Conservation (phyloP, 2,113 vertebrate genomes). For the Danionella cerebrum region DNA sequence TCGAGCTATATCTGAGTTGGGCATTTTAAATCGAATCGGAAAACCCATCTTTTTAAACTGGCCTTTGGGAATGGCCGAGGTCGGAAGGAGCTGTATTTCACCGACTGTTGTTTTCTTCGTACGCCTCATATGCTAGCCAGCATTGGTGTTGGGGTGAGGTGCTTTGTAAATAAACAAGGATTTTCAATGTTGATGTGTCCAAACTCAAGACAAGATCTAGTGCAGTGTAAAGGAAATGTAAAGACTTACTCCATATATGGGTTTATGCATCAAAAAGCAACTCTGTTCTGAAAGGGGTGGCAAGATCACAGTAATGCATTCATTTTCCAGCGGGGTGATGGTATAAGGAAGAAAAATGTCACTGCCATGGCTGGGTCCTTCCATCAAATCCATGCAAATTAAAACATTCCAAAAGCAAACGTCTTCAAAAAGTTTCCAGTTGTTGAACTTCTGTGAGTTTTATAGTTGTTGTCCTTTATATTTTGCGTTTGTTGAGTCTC, state of each 20-base stretch:
- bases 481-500: neutral
- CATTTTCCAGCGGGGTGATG: conserved; percentile 80
- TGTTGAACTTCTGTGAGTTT: neutral
- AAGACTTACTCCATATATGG: neutral
- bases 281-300: conserved; percentile 54
- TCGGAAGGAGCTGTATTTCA: too few relatives aligned
- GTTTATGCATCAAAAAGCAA: neutral
- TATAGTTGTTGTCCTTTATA: neutral
- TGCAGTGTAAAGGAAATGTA: too few relatives aligned
- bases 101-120: too few relatives aligned
- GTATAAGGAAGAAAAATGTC: conserved; percentile 84
- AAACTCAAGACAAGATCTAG: too few relatives aligned
- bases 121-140: too few relatives aligned
- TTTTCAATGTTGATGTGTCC: too few relatives aligned
- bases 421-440: neutral
- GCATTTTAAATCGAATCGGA: too few relatives aligned
- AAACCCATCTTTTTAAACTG: too few relatives aligned
- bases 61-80: too few relatives aligned
- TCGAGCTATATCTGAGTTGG: too few relatives aligned
- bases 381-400: conserved; percentile 62
- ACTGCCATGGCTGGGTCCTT: conserved; percentile 69
- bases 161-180: too few relatives aligned
- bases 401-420: conserved; percentile 17
- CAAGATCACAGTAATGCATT: conserved; percentile 82
- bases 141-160: too few relatives aligned